A percentile compares a stretch with the other conserved stretches of the same genome.
phyloP scores from a whole-genome alignment of 1,140 invertebrate genomes.

The Drosophila lowei region DNA sequence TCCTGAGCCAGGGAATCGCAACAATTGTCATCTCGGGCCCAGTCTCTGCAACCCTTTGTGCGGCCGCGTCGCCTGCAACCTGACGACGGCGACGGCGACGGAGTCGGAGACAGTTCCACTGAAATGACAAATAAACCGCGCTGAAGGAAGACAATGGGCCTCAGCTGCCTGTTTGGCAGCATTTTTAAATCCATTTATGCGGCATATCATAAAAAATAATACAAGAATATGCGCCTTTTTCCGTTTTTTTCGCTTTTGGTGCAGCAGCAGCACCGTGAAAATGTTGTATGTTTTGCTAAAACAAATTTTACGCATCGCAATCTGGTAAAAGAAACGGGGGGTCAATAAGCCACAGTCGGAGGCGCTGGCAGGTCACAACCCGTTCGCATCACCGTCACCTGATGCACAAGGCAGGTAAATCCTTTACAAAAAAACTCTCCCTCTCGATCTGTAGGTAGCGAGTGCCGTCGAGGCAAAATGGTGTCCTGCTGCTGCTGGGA shows the following conservation, averaged over 20 bases:
- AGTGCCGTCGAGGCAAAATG: slow-evolving; percentile 12
- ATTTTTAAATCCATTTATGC: slow-evolving; percentile 76
- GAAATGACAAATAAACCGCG: slow-evolving; percentile 34
- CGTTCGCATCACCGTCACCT: slow-evolving; percentile 72
- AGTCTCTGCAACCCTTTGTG: slow-evolving; percentile 66
- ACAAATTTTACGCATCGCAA: slow-evolving; percentile 64
- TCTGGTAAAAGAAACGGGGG: slow-evolving; percentile 22
- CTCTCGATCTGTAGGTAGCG: slow-evolving; percentile 5
- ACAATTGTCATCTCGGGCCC: slow-evolving; percentile 63
- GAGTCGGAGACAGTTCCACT: slow-evolving; percentile 47
- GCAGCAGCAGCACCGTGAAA: slow-evolving; percentile 46
- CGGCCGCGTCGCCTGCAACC: slow-evolving; percentile 39
- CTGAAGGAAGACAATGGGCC: slow-evolving; percentile 49
- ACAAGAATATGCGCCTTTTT: slow-evolving; percentile 46
- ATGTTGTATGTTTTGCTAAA: slow-evolving; percentile 64
- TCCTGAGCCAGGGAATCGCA: slow-evolving; percentile 60
- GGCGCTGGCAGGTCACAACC: slow-evolving; percentile 24
- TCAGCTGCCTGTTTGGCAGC: slow-evolving; percentile 76
- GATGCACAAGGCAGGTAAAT: slow-evolving; percentile 42
- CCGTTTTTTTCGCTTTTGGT: slow-evolving; percentile 9
- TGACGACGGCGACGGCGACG: slow-evolving; percentile 47
- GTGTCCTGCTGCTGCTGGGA: not conserved
- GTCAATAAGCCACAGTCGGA: too few species aligned
- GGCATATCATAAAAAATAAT: slow-evolving; percentile 75
- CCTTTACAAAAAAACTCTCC: slow-evolving; percentile 27